Base-by-base conservation (phyloP, 2,888 invertebrate genomes). In the Morpho helenor region DNA sequence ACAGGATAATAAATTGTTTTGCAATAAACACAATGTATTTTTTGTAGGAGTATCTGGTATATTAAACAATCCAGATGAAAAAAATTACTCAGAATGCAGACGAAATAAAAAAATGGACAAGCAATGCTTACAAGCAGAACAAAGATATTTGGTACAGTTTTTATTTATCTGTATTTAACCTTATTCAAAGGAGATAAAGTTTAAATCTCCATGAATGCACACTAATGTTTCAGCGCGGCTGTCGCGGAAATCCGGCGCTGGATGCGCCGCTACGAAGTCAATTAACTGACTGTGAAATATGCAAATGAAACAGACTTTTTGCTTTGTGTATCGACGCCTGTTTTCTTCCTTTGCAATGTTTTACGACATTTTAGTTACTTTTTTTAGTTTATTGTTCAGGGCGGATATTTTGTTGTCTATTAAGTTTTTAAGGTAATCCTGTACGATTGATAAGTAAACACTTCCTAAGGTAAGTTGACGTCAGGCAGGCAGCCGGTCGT, bases 231-330 rank as follows among this genome's bases (percentile, higher is more conserved):
- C 52, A 60, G 59, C 7, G 7, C 44, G 50, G 55, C 56, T 49
- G 61, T 52, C 52, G 56, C 54, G 70, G 69, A 76, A 69, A 68
- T 74, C 67, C 69, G 67, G 63, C 60, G 61, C 66, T 70, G 66
- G 72, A 74, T 70, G 64, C 73, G 66, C 63, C 61, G 68, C 65
- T 68, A 68, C 69, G 72, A 79, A 78, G 75, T 75, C 80, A 80
- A 81, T 80, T 77, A 81, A 76, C 72, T 71, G 72, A 73, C 75
- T 78, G 81, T 80, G 78, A 82, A 82, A 83, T 79, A 79, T 82
- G 80, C 75, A 81, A 79, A 77, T 73, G 68, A 69, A 73, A 66
- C 67, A 64, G 56, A 64, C 52, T 60, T 63, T 64, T 68, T 67
- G 66, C 64, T 66, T 59, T 65, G 60, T 65, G 60, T 61, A 62